Base-by-base conservation (phyloP, 1,140 invertebrate species). In the Bombus confusus region DNA sequence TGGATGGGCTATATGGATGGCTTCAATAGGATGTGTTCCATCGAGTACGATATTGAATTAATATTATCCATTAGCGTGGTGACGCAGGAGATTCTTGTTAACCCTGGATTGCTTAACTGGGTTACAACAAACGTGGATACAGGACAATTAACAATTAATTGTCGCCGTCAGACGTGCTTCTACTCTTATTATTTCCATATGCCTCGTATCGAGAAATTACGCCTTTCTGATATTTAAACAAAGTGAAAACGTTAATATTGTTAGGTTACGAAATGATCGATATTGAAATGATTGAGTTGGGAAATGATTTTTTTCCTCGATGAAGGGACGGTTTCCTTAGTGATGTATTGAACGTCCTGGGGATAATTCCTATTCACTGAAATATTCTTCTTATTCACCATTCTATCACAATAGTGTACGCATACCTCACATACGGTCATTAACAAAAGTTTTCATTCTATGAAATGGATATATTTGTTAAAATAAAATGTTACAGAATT, bases 21-120 rank as follows among this genome's bases (percentile, higher is more conserved):
- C 62, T 68, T 68, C 81, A 77, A 77, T 83, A 57, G 62, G 62
- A 77, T 39, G 66, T 47, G 76, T 79, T 77, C 34, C 71, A 64
- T 47, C 73, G 73, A 68, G 68, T 47, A 68, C 66, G 52, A 80
- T 79, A 84, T 84, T 79, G 59, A 84, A 84, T 84, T 79, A 84
- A 84, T 84, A 84, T 80, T 79, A 79, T 59, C 76, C 31, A 80
- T 79, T 59, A 79, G 22, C 76, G 31, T 12, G 39, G 31, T 79
- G 83, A 80, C 75, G 59, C 31, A 66, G 72, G 43, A 74, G 80
- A 15, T 76, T 12, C 41, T 83, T 22, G 43, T 76, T 83, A 83
- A 76, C 80, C 62, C 80, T 83, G 59, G 72, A 64, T 41, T 52
- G 73, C 41, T 66, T 83, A 76, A 83, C 73, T 52, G 79, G 79